Base-by-base conservation (phyloP, 35 echinoderm and acorn worm genomes). In the Antedon bifida region DNA sequence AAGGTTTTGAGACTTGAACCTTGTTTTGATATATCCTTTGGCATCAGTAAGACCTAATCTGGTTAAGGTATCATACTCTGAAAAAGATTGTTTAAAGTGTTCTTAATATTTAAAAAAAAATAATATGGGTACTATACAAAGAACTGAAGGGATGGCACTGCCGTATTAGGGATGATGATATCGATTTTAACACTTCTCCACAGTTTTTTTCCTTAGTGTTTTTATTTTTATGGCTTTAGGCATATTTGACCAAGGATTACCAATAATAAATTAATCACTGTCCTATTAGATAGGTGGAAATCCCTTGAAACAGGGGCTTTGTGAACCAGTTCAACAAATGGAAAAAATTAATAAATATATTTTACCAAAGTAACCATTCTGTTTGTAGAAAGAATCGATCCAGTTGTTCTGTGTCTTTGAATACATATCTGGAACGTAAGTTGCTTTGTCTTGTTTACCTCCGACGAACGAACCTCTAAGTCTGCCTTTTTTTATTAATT, bases 321-420 rank as follows among this genome's bases (percentile, higher is more conserved):
- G n/a, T n/a, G n/a, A n/a, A n/a, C n/a, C n/a, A n/a, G n/a, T n/a
- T n/a, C n/a, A n/a, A n/a, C n/a, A n/a, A n/a, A n/a, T n/a, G n/a
- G n/a, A n/a, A n/a, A n/a, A n/a, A n/a, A n/a, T n/a, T 42, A 42
- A 4, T 7, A 42, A 42, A 7, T 42, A 42, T 42, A 42, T 16
- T 89, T 85, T 81, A 99, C 95, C 95, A 29, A 99, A 79, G 78
- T 99, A 99, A 0, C 91, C 95, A 88, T 99, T 99, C 35, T 99
- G 95, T 31, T 81, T 42, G 35, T 89, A 92, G 85, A 99, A 99
- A 0, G 95, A 87, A 44, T 92, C 88, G 14, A 99, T 82, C 95
- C 95, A 99, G 35, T 83, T 86, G 55, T 99, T 99, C 86, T 99
- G 95, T 31, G 91, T 92, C 77, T 90, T 90, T 39, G 95, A 81